Evolutionary conservation across 1,140 invertebrate genomes (phyloP), one percentile per base, ranked within the genome.

Genomic region (Antheraea mylitta): DNA sequence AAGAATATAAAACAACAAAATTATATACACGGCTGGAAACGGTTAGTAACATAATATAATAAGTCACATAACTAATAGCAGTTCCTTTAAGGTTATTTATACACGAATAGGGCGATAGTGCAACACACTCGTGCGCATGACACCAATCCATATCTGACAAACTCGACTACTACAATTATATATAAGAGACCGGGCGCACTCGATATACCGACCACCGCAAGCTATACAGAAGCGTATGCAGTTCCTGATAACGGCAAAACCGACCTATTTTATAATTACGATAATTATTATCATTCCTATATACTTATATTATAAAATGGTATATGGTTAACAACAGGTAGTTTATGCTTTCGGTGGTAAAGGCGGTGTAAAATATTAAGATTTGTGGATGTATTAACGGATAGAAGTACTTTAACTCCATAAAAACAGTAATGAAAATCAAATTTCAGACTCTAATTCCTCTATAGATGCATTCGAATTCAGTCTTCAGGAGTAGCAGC

Each of bases 121-220:
- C 61, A 69, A 22, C 7, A 61, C 60, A 68, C 75, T 70, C 77
- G 72, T 78, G 74, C 73, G 69, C 78, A 74, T 81, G 80, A 81
- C 81, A 85, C 86, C 74, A 85, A 85, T 83, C 71, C 69, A 22
- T 80, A 81, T 72, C 75, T 74, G 72, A 78, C 81, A 83, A 85
- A 76, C 71, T 72, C 73, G 78, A 79, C 71, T 76, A 81, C 77
- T 80, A 78, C 70, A 81, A 85, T 81, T 85, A 86, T 87, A 77
- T 75, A 82, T 79, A 53, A 53, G 45, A 53, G 11, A 53, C 45
- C 16, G 45, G 45, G 45, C 16, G 16, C 45, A n/a, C 45, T 53
- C 45, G 45, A 13, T 53, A 53, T n/a, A 53, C 45, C 13, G 45
- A 53, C 9, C 45, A 53, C 45, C 45, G 45, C 45, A 53, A 53